phyloP scores from a whole-genome alignment of 2,797 vertebrate species.

The Triplophysa yarkandensis region DNA sequence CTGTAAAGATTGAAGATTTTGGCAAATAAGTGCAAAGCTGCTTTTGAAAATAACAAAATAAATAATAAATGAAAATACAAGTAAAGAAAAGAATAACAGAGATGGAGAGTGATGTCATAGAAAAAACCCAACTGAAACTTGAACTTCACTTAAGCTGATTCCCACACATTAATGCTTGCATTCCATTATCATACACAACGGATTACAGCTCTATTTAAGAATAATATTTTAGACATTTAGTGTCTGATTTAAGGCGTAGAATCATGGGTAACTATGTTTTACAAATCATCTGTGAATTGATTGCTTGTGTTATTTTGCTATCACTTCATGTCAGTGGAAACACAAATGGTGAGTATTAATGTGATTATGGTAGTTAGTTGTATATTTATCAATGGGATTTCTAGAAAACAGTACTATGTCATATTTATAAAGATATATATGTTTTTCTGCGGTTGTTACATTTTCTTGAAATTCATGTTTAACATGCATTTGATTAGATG shows the following conservation, averaged over 20 bases:
- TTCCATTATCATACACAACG: neutral
- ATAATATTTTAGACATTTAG: neutral
- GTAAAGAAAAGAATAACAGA: neutral
- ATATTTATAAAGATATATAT: too few relatives aligned
- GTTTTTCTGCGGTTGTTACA: neutral
- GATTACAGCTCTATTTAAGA: neutral
- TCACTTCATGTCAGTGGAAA: neutral
- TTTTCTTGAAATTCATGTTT: too few relatives aligned
- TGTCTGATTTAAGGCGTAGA: neutral
- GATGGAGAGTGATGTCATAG: conserved; percentile 4
- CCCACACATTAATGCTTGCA: neutral
- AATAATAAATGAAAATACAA: conserved; percentile 11
- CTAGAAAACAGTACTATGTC: neutral
- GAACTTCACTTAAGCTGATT: conserved; percentile 11
- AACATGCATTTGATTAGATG: too few relatives aligned
- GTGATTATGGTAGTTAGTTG: too few relatives aligned
- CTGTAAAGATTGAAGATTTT: too few relatives aligned
- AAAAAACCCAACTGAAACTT: neutral
- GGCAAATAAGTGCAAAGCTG: too few relatives aligned
- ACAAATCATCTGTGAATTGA: neutral
- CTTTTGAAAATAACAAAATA: too few relatives aligned
- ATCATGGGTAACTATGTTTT: neutral
- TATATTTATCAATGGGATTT: conserved; percentile 1
- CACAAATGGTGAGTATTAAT: conserved; percentile 11
- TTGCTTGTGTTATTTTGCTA: conserved; percentile 4